Evolutionary conservation across 2,113 vertebrate species (phyloP).

Genomic region (Callionymus lyra): DNA sequence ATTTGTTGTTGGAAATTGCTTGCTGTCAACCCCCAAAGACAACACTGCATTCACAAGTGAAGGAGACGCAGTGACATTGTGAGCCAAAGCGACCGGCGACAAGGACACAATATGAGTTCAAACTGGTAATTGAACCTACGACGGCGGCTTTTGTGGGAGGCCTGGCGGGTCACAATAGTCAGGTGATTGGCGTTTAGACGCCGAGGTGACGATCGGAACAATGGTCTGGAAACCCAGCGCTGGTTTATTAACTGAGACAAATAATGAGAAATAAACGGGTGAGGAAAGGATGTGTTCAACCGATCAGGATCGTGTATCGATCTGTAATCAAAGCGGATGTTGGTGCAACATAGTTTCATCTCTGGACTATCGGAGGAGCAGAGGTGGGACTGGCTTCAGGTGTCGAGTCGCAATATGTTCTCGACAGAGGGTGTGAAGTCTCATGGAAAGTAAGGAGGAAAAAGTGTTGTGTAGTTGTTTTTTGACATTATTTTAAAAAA

Average conservation of each 20-base stretch:
- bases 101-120: constrained; percentile 42
- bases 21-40: constrained; percentile 54
- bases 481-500: too few species aligned
- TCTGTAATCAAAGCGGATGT: too few species aligned
- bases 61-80: constrained; percentile 59
- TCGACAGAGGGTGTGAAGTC: too few species aligned
- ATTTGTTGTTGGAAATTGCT: constrained; percentile 63
- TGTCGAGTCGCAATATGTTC: too few species aligned
- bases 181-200: constrained; percentile 43
- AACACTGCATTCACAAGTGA: constrained; percentile 57
- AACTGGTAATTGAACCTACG: constrained; percentile 47
- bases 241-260: constrained; percentile 36
- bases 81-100: constrained; percentile 41
- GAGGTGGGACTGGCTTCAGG: too few species aligned
- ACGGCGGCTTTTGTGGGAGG: constrained; percentile 28
- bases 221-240: too few species aligned
- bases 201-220: constrained; percentile 18
- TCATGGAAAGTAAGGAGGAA: too few species aligned
- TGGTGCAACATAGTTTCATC: too few species aligned
- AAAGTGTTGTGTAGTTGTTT: too few species aligned
- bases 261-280: constrained; percentile 39
- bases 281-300: too few species aligned
- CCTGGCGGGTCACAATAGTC: constrained; percentile 5
- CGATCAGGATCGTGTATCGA: too few species aligned
- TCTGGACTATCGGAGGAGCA: too few species aligned